These are phyloP conservation scores for Petrolisthes manimaculis DNA, from an alignment of 2,888 invertebrate genomes.

Conservation along the genomic window DNA sequence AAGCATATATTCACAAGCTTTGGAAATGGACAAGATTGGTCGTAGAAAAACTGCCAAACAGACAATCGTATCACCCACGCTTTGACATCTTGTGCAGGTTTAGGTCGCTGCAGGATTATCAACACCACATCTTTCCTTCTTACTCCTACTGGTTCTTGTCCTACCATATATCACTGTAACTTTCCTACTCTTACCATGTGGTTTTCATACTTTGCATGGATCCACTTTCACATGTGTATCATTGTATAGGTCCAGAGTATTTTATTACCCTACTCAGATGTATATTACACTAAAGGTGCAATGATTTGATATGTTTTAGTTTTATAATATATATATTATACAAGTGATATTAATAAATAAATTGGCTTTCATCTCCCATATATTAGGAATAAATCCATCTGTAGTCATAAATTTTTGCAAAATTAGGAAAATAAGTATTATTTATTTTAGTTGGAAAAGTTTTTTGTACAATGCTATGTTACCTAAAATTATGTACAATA, in stretches of 20 bases:
- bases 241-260: constrained; percentile 63
- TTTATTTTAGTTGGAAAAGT: constrained; percentile 57
- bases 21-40: no score
- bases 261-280: constrained; percentile 62
- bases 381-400: constrained; percentile 13
- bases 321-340: constrained; percentile 53
- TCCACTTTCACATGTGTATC: constrained; percentile 61
- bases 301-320: constrained; percentile 63
- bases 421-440: constrained; percentile 41
- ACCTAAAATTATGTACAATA: constrained; percentile 62
- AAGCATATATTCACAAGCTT: no score
- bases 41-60: no score
- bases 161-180: no score
- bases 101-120: no score
- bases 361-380: constrained; percentile 44
- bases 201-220: constrained; percentile 59
- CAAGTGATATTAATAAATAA: constrained; percentile 50
- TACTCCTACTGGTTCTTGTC: neutral
- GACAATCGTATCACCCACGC: no score
- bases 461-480: constrained; percentile 60
- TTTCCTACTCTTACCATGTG: constrained; percentile 35
- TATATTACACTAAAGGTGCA: constrained; percentile 63
- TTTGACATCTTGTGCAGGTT: no score
- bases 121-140: neutral
- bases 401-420: constrained; percentile 22